Evolutionary conservation across 1,140 invertebrate species (phyloP).

Genomic region (Saxidomus purpurata): DNA sequence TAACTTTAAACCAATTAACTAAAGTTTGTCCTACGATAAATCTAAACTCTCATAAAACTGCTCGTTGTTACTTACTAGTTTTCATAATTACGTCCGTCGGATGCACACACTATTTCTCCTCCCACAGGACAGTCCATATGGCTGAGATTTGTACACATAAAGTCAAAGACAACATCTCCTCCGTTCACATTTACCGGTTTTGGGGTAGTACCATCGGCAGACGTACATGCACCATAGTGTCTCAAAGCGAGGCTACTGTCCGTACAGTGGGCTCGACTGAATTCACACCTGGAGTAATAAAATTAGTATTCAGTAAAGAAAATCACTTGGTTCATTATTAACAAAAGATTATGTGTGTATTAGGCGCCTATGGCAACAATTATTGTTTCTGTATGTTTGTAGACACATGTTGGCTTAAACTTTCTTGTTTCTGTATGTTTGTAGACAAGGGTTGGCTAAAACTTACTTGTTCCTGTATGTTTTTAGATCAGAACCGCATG

Average conservation of each 20-base stretch:
- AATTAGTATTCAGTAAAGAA: too few relatives aligned
- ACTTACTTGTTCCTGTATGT: conserved; percentile 42
- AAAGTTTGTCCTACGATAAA: too few relatives aligned
- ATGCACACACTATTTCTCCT: conserved; percentile 16
- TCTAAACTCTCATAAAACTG: too few relatives aligned
- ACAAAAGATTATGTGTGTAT: too few relatives aligned
- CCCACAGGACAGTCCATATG: conserved; percentile 28
- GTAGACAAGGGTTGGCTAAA: too few relatives aligned
- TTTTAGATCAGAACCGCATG: conserved; percentile 20
- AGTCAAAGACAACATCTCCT: conserved; percentile 26
- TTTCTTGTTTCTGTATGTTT: too few relatives aligned
- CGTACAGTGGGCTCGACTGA: conserved; percentile 35
- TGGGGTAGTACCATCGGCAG: background rate
- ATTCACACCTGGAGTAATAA: conserved; percentile 54
- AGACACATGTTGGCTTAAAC: too few relatives aligned
- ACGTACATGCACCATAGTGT: background rate
- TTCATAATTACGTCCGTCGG: background rate
- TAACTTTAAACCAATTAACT: too few relatives aligned
- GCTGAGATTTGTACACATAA: conserved; percentile 46
- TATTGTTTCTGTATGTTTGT: too few relatives aligned
- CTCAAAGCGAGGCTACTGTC: background rate
- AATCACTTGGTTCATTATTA: too few relatives aligned
- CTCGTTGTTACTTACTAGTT: conserved; percentile 41
- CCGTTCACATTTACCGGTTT: background rate
- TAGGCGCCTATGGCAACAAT: too few relatives aligned